A percentile compares a stretch with the other conserved stretches of the same genome.
Conservation (phyloP, 2,113 vertebrate species). For the Embiotoca jacksoni region DNA sequence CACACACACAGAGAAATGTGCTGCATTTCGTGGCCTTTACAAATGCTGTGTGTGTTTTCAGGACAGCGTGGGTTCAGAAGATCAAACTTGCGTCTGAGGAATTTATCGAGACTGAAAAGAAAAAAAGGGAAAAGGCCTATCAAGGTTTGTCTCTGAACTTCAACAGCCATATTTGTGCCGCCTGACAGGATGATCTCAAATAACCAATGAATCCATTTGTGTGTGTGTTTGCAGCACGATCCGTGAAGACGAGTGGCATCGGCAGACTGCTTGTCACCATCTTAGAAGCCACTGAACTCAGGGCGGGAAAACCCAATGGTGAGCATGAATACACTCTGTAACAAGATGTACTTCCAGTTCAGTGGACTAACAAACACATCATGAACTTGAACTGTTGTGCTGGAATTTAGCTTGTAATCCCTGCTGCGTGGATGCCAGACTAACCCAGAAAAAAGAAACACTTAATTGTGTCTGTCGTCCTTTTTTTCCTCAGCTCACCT, state of each 20-base stretch:
- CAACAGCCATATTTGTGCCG: background rate
- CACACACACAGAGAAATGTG: background rate
- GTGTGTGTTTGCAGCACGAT: constrained; percentile 86
- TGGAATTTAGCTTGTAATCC: background rate
- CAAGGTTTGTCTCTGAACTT: constrained; percentile 86
- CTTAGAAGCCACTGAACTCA: constrained; percentile 94
- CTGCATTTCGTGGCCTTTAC: background rate
- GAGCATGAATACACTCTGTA: constrained; percentile 37
- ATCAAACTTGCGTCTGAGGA: constrained; percentile 94
- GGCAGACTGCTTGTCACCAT: constrained; percentile 94
- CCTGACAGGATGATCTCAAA: background rate
- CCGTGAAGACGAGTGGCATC: constrained; percentile 91
- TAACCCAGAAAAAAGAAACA: background rate
- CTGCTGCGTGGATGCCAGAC: background rate
- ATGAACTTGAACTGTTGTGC: background rate
- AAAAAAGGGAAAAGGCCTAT: constrained; percentile 92
- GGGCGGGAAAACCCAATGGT: constrained; percentile 93
- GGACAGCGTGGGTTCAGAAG: constrained; percentile 98
- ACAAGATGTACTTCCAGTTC: background rate
- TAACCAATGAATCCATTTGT: constrained; percentile 4
- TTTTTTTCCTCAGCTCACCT: background rate
- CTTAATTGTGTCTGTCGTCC: background rate
- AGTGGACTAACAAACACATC: constrained; percentile 7
- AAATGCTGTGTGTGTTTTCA: constrained; percentile 56
- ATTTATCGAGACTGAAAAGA: constrained; percentile 94